Conservation (phyloP, 2,888 invertebrate species). For the Oxycera nigricornis region DNA sequence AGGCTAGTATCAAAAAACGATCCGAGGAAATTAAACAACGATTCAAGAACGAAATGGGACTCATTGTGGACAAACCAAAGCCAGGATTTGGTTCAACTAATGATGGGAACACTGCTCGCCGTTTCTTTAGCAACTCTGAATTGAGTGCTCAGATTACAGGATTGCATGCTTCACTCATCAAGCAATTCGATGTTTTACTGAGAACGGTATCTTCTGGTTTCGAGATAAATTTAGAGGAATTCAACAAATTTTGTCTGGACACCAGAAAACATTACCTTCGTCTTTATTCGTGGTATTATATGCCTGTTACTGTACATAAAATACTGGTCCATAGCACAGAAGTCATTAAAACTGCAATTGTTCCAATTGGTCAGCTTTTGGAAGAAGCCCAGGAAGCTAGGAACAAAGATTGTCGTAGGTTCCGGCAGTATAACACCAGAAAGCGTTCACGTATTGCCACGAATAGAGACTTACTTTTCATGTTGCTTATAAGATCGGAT, state of each 20-base stretch:
- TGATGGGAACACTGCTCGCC: not conserved
- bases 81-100: not conserved
- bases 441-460: too few relatives aligned
- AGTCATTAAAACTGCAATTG: too few relatives aligned
- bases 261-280: not conserved
- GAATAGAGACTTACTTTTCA: too few relatives aligned
- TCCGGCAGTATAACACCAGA: too few relatives aligned
- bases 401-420: too few relatives aligned
- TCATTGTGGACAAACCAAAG: not conserved
- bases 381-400: too few relatives aligned
- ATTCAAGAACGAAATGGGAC: slow-evolving; percentile 38
- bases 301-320: too few relatives aligned
- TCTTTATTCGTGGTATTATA: too few relatives aligned
- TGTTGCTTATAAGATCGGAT: too few relatives aligned
- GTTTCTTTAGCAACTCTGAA: not conserved
- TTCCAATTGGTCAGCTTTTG: too few relatives aligned
- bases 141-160: not conserved
- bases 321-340: too few relatives aligned
- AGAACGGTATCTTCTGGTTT: not conserved
- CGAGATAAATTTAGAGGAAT: not conserved
- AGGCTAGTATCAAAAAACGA: slow-evolving; percentile 20
- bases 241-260: not conserved
- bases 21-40: slow-evolving; percentile 39
- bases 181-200: not conserved
- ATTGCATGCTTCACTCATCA: not conserved